Percentiles rank a stretch among this genome's conserved stretches.
These are phyloP conservation scores for Pristionchus mayeri DNA, from an alignment of 2,888 invertebrate species.

Conservation along the genomic window DNA sequence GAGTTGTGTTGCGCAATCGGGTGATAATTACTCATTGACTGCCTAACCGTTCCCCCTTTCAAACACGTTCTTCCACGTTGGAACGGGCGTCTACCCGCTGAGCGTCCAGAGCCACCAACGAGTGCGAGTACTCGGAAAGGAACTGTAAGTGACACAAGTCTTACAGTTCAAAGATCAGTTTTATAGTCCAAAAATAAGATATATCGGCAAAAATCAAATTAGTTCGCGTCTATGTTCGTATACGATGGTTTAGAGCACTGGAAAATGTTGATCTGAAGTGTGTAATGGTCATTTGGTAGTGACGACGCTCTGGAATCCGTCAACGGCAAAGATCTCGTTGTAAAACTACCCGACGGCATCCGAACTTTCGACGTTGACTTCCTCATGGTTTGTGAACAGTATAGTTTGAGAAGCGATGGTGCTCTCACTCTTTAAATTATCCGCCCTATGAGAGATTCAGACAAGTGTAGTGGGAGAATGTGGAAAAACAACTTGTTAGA, in stretches of 20 bases:
- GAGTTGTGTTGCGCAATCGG: background rate
- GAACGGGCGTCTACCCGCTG: slow-evolving; percentile 56
- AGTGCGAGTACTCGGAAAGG: slow-evolving; percentile 52
- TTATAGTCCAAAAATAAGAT: too few relatives aligned
- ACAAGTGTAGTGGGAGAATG: too few relatives aligned
- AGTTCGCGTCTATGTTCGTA: too few relatives aligned
- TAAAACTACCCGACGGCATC: slow-evolving; percentile 59
- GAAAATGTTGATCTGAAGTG: too few relatives aligned
- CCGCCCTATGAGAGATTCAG: too few relatives aligned
- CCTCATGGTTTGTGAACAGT: slow-evolving; percentile 18
- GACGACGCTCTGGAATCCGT: slow-evolving; percentile 54
- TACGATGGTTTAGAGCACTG: too few relatives aligned
- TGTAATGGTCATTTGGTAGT: slow-evolving; percentile 55
- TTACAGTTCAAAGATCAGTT: too few relatives aligned
- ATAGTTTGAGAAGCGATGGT: too few relatives aligned
- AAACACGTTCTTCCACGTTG: slow-evolving; percentile 56
- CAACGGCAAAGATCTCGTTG: slow-evolving; percentile 56
- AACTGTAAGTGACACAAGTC: slow-evolving; percentile 40
- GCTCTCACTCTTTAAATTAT: too few relatives aligned
- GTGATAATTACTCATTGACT: too few relatives aligned
- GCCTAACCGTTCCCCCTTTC: background rate
- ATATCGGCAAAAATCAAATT: too few relatives aligned
- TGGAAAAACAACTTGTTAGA: too few relatives aligned
- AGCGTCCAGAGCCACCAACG: slow-evolving; percentile 51
- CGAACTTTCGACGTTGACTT: slow-evolving; percentile 63